Conservation (phyloP, 2,888 invertebrate species). For the Taphrorychus bicolor region DNA sequence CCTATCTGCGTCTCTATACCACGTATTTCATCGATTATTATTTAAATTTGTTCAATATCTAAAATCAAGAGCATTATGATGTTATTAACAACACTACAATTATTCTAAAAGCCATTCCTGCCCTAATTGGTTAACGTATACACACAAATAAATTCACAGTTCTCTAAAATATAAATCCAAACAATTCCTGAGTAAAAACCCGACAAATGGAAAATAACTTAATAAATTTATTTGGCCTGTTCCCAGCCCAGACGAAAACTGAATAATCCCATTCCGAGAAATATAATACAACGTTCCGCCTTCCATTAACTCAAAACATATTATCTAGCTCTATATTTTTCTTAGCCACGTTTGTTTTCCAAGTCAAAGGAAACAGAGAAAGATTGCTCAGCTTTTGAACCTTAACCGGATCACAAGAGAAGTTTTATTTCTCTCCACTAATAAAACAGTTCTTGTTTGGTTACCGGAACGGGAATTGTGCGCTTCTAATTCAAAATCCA, state of each 20-base stretch:
- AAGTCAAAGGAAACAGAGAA: conserved; percentile 19
- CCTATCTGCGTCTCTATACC: too few relatives aligned
- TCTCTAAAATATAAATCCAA: background rate
- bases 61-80: too few relatives aligned
- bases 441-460: conserved; percentile 4
- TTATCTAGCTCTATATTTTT: conserved; percentile 18
- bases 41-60: too few relatives aligned
- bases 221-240: conserved; percentile 5
- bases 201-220: conserved; percentile 1
- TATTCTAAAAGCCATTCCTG: too few relatives aligned
- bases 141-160: too few relatives aligned
- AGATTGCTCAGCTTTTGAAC: conserved; percentile 16
- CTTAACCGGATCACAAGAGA: conserved; percentile 9
- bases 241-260: background rate
- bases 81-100: too few relatives aligned
- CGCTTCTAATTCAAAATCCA: background rate
- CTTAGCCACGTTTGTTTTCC: background rate
- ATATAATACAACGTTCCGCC: conserved; percentile 9
- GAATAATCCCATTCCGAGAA: conserved; percentile 12
- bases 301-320: conserved; percentile 22
- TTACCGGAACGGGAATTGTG: background rate
- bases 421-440: conserved; percentile 12
- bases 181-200: background rate
- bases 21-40: too few relatives aligned
- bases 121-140: too few relatives aligned